Base-by-base conservation (phyloP, 1,140 invertebrate species). In the Drosophila nebulosa region DNA sequence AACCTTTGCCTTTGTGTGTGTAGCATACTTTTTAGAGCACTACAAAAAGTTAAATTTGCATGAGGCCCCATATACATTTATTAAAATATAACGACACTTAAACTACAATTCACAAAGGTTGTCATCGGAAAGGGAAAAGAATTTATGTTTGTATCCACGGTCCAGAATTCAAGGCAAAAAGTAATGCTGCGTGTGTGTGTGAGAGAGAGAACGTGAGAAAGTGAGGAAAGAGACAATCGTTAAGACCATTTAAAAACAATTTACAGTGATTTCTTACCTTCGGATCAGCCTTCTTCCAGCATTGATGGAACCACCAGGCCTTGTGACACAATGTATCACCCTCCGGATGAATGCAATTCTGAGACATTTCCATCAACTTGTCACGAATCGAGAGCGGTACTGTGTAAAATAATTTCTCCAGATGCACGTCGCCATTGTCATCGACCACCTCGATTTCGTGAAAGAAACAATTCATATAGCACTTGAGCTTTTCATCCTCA, bases 231-330 rank as follows among this genome's bases (percentile, higher is more conserved):
- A 16, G 22, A 27, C 12, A 5, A 58, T 35, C 16, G 36, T 16
- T 27, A 24, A 24, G 5, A 18, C 9, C 4, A 52, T n/a, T 36
- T 42, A 21, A 1, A 0, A 4, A 0, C 1, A n/a, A 18, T 36
- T 7, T 16, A 56, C 9, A 4, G 3, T 10, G 9, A 12, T 32
- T 12, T 32, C 10, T 12, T 30, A 78, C 84, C 71, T 76, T 78
- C 39, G 91, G 91, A 83, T 91, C 91, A 18, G 90, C 90, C 51
- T 90, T 91, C 35, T 91, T 91, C 91, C 91, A 91, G 67, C 91
- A 91, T 46, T 91, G 84, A 57, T 91, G 83, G 64, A 91, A 91
- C 90, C 90, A 91, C 86, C 91, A 91, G 24, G 91, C 91, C 63
- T 90, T 90, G 53, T 91, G 79, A 52, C 91, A 91, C 10, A 91